phyloP scores from a whole-genome alignment of 2,888 invertebrate species.

The Hirtodrosophila histrioides region DNA sequence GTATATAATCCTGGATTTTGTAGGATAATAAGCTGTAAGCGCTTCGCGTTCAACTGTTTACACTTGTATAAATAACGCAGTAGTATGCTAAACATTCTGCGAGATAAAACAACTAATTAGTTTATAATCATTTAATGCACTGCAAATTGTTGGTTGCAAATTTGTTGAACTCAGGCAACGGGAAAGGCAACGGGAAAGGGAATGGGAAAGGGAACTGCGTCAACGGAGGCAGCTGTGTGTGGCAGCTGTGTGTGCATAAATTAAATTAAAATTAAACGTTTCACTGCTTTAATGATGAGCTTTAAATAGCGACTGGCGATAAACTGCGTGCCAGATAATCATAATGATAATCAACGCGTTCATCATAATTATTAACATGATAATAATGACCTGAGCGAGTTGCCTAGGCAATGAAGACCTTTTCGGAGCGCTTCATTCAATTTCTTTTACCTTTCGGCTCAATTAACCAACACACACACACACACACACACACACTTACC shows the following conservation, averaged over 20 bases:
- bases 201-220: background rate
- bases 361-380: no score
- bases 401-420: background rate
- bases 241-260: constrained; percentile 72
- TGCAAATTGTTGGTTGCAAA: constrained; percentile 45
- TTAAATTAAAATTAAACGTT: constrained; percentile 77
- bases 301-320: constrained; percentile 60
- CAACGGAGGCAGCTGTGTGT: constrained; percentile 27
- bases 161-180: constrained; percentile 4
- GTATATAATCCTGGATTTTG: no score
- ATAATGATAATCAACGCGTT: constrained; percentile 4
- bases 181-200: background rate
- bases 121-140: constrained; percentile 77
- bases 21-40: no score
- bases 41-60: no score
- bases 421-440: constrained; percentile 8
- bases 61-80: no score
- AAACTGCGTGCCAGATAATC: constrained; percentile 39
- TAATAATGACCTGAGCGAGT: no score
- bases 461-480: constrained; percentile 31
- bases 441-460: constrained; percentile 50
- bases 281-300: constrained; percentile 61
- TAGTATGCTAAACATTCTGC: background rate
- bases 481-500: no score
- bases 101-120: constrained; percentile 64